phyloP scores from a whole-genome alignment of 2,888 invertebrate species.

The Dryadula phaetusa region DNA sequence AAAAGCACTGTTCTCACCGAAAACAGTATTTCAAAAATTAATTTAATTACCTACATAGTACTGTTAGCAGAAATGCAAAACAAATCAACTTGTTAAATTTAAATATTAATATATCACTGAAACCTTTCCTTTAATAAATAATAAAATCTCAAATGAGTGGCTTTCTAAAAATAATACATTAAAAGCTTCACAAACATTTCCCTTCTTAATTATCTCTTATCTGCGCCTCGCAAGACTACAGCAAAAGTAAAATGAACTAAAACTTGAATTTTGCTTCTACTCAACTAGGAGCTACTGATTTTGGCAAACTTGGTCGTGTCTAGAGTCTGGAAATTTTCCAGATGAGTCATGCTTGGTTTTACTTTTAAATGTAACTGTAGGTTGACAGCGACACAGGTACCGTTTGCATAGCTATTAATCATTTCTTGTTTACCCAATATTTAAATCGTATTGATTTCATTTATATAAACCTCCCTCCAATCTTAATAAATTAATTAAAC shows the following conservation, averaged over 20 bases:
- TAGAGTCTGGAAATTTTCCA: slow-evolving; percentile 19
- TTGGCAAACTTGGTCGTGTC: slow-evolving; percentile 17
- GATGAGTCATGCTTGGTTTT: slow-evolving; percentile 27
- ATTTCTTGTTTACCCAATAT: too few species aligned
- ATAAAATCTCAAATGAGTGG: background rate
- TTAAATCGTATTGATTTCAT: too few species aligned
- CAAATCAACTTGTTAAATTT: too few species aligned
- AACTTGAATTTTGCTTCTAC: slow-evolving; percentile 22
- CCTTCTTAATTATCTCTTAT: slow-evolving; percentile 22
- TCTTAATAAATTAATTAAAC: too few species aligned
- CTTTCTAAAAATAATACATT: background rate
- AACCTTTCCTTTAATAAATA: background rate
- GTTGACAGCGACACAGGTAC: background rate
- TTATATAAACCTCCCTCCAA: too few species aligned
- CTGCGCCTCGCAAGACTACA: slow-evolving; percentile 19
- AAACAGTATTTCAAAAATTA: too few species aligned
- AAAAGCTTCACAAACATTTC: slow-evolving; percentile 12
- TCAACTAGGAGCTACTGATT: slow-evolving; percentile 12
- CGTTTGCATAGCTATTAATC: background rate
- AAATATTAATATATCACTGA: too few species aligned
- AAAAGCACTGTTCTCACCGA: too few species aligned
- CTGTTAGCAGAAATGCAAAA: too few species aligned
- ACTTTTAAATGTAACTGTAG: slow-evolving; percentile 14
- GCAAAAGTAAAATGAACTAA: slow-evolving; percentile 28
- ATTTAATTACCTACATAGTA: too few species aligned